Evolutionary conservation across 2,113 vertebrate species (phyloP), one percentile per base, ranked within the genome.

Genomic region (Hypocryptadius cinnamomeus): DNA sequence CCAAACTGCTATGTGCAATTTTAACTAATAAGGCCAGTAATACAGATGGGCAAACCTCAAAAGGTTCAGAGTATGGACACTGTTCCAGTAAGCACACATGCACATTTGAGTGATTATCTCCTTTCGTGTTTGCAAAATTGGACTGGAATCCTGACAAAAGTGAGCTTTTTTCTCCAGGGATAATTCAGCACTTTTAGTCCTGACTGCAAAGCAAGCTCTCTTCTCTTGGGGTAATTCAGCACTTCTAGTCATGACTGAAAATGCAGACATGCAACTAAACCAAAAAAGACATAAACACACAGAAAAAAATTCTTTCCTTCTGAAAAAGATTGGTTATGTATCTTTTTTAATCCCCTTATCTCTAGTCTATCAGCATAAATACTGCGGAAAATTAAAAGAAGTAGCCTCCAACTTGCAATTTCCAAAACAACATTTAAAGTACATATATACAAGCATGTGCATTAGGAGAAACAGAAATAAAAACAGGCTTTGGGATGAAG

Each of bases 61-160:
- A 91, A 90, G 76, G 31, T 94, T 90, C 74, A 60, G 42, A 85
- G 69, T 78, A 74, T 91, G 79, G 87, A 87, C 64, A 80, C 64
- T 48, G 28, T 88, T 96, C 64, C 71, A 87, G 60, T 71, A 85
- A 92, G 68, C 28, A 90, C 89, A 91, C 64, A 84, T 88, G 68
- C 40, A 86, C 79, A 44, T 94, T 88, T 88, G 76, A 88, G 56
- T 80, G 74, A 95, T 92, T 90, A 87, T 87, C 87, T 96, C 40
- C 71, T 91, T 85, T 83, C 2, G 25, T 63, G 87, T 64, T 87
- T 74, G 82, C 47, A 91, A 79, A 95, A 92, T 56, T 92, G 89
- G 81, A 59, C 85, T 89, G 92, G 89, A 92, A 92, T 87, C 51
- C 60, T 93, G 79, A 95, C 81, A 92, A 91, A 87, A 93, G 51